phyloP scores from a whole-genome alignment of 1,140 invertebrate species.

The Phenacoccus solenopsis region DNA sequence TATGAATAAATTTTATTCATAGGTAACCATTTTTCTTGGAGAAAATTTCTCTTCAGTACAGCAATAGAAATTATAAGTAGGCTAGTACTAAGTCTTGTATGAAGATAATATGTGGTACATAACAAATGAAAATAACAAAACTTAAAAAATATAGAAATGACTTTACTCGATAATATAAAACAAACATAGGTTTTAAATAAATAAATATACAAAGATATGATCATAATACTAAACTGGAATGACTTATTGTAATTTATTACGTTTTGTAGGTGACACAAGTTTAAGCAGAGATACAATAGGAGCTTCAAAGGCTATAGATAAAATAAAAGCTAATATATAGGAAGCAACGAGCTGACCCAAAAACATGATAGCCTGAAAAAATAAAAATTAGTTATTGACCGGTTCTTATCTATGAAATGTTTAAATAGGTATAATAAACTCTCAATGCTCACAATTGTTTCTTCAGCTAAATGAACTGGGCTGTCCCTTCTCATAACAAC shows the following conservation, averaged over 20 bases:
- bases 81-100: no score
- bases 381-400: constrained; percentile 22
- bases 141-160: neutral
- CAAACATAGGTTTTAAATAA: neutral
- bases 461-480: constrained; percentile 60
- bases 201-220: neutral
- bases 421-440: neutral
- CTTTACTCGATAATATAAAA: constrained; percentile 10
- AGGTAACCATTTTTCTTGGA: no score
- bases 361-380: constrained; percentile 45
- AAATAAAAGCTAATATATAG: constrained; percentile 58
- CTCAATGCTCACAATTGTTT: constrained; percentile 48
- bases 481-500: constrained; percentile 63
- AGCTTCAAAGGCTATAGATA: constrained; percentile 67
- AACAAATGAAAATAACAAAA: no score
- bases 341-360: constrained; percentile 61
- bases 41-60: no score
- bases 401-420: neutral
- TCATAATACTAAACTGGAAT: neutral
- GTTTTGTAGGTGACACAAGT: constrained; percentile 51
- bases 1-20: no score
- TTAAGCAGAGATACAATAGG: constrained; percentile 73
- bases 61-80: no score
- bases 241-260: constrained; percentile 30
- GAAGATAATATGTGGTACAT: no score